A percentile compares a stretch with the other conserved stretches of the same genome.
These are phyloP conservation scores for Sebastes minor DNA, from an alignment of 2,797 vertebrate species.

Conservation along the genomic window DNA sequence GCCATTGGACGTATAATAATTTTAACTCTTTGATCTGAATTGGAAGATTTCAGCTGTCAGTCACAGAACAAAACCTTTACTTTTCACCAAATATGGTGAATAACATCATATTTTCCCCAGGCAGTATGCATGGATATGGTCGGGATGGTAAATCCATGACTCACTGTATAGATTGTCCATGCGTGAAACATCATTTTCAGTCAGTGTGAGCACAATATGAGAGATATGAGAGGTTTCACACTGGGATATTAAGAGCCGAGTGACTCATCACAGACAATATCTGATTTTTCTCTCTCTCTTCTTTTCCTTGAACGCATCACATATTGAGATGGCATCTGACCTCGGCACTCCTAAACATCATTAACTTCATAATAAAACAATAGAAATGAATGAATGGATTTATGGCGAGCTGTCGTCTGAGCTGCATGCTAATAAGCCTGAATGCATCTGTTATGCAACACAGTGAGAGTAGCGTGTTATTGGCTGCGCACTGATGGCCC, in stretches of 20 bases:
- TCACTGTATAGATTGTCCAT: not conserved
- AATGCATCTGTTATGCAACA: conserved; percentile 31
- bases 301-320: conserved; percentile 4
- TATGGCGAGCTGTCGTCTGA: not conserved
- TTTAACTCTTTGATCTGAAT: not conserved
- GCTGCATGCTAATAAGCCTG: conserved; percentile 28
- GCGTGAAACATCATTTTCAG: conserved; percentile 21
- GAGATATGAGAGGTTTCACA: not conserved
- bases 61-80: conserved; percentile 4
- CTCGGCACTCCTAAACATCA: conserved; percentile 29
- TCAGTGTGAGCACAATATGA: not conserved
- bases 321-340: conserved; percentile 27
- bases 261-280: conserved; percentile 18
- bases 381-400: conserved; percentile 11
- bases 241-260: not conserved
- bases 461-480: conserved; percentile 35
- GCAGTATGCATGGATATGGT: not conserved
- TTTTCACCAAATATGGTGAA: conserved; percentile 9
- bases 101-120: not conserved
- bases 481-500: conserved; percentile 37
- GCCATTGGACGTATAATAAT: not conserved
- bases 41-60: not conserved
- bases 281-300: not conserved
- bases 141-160: conserved; percentile 21
- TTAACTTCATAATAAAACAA: conserved; percentile 57